A percentile compares a stretch with the other conserved stretches of the same genome.
phyloP scores from a whole-genome alignment of 2,113 vertebrate genomes.

The Neodontobutis hainanensis region DNA sequence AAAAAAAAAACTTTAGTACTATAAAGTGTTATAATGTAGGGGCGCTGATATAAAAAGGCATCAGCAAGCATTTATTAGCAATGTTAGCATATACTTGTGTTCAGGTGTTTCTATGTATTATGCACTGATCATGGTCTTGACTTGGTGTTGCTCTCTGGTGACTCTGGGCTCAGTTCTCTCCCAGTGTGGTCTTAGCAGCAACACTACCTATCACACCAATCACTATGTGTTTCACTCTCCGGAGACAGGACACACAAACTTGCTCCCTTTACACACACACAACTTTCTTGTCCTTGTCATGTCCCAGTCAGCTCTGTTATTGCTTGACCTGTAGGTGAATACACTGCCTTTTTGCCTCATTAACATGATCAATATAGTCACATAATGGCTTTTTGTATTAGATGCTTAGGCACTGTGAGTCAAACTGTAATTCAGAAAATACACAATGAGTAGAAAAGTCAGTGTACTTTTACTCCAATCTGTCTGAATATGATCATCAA shows the following conservation, averaged over 20 bases:
- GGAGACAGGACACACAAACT: slow-evolving; percentile 6
- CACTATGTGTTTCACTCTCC: slow-evolving; percentile 12
- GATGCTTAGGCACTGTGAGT: slow-evolving; percentile 18
- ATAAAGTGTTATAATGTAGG: too few species aligned
- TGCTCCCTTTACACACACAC: slow-evolving; percentile 8
- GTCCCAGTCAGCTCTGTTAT: slow-evolving; percentile 53
- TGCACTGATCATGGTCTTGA: not conserved
- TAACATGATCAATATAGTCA: slow-evolving; percentile 68
- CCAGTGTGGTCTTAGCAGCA: not conserved
- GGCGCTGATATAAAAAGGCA: too few species aligned
- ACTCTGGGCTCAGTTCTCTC: not conserved
- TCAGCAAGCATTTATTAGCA: not conserved
- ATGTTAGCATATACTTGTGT: not conserved
- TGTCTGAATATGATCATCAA: too few species aligned
- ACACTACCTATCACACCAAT: slow-evolving; percentile 10
- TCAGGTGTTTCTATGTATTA: not conserved
- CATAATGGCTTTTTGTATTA: slow-evolving; percentile 51
- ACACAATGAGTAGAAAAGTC: not conserved
- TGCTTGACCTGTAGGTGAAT: slow-evolving; percentile 60
- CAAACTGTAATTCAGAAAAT: not conserved
- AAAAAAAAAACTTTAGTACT: too few species aligned
- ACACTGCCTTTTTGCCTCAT: slow-evolving; percentile 63
- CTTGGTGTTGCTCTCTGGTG: not conserved
- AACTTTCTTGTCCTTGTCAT: slow-evolving; percentile 50
- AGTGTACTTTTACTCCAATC: not conserved